A percentile compares a stretch with the other conserved stretches of the same genome.
Evolutionary conservation across 1,140 invertebrate genomes (phyloP).

Genomic region (Ceratina japonica): DNA sequence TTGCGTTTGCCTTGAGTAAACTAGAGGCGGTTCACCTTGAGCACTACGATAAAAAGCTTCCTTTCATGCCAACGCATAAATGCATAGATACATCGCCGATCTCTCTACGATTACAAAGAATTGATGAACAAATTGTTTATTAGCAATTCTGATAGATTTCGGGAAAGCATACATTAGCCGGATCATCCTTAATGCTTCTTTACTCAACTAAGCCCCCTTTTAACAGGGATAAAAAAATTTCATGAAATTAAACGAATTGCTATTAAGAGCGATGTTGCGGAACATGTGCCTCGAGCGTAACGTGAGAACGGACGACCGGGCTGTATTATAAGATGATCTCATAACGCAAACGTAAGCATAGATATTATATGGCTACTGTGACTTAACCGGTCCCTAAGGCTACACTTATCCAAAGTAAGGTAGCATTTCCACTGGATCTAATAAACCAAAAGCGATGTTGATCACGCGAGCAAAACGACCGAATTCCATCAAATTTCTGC

Average conservation of each 20-base stretch:
- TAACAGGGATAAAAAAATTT: neutral
- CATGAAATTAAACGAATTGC: neutral
- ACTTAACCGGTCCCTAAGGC: slow-evolving; percentile 50
- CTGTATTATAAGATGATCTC: slow-evolving; percentile 52
- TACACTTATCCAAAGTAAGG: slow-evolving; percentile 44
- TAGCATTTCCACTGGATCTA: slow-evolving; percentile 21
- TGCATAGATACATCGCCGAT: slow-evolving; percentile 17
- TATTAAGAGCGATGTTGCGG: neutral
- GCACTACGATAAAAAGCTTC: slow-evolving; percentile 42
- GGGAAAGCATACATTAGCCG: neutral
- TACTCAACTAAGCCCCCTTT: neutral
- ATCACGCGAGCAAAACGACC: neutral
- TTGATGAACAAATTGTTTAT: slow-evolving; percentile 2
- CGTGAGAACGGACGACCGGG: slow-evolving; percentile 30
- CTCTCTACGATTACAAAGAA: neutral
- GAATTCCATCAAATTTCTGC: too few relatives aligned
- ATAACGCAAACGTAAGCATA: slow-evolving; percentile 60
- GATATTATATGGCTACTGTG: slow-evolving; percentile 55
- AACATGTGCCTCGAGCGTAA: slow-evolving; percentile 45
- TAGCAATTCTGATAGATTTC: neutral
- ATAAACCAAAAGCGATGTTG: slow-evolving; percentile 24
- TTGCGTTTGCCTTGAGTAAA: slow-evolving; percentile 50
- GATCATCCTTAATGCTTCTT: neutral
- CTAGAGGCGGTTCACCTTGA: slow-evolving; percentile 58
- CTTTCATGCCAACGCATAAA: slow-evolving; percentile 47